A percentile compares a stretch with the other conserved stretches of the same genome.
Conservation (phyloP, 1,140 invertebrate species). For the Temnothorax curvispinosus region DNA sequence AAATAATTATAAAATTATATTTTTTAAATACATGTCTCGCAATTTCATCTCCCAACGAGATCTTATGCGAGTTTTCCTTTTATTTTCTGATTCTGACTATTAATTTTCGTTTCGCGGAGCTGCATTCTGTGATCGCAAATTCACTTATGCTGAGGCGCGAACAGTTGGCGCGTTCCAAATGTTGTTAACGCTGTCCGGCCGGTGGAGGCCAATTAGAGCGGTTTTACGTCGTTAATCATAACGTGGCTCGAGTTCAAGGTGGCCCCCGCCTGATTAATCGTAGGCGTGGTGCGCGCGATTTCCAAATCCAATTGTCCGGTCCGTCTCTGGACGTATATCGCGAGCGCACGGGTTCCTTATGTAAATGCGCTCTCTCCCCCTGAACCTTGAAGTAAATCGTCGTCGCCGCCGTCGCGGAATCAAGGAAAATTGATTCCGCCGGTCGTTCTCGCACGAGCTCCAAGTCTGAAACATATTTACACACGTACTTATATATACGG, state of each 20-base stretch:
- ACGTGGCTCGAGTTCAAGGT: slow-evolving; percentile 71
- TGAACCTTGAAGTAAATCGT: slow-evolving; percentile 49
- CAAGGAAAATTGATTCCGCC: slow-evolving; percentile 6
- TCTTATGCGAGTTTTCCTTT: neutral
- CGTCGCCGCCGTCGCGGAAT: neutral
- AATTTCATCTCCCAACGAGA: neutral
- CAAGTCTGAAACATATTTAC: neutral
- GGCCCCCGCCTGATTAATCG: slow-evolving; percentile 41
- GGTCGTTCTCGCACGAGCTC: neutral
- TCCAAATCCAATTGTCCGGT: slow-evolving; percentile 67
- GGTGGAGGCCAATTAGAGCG: slow-evolving; percentile 67
- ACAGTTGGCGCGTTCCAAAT: slow-evolving; percentile 39
- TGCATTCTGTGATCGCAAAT: slow-evolving; percentile 8
- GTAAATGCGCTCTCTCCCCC: slow-evolving; percentile 59
- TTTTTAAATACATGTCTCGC: neutral
- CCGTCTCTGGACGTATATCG: neutral
- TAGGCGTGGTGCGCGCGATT: slow-evolving; percentile 63
- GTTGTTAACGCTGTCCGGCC: slow-evolving; percentile 27
- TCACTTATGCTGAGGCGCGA: slow-evolving; percentile 1
- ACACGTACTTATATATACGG: neutral
- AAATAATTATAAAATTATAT: slow-evolving; percentile 1
- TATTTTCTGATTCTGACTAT: neutral
- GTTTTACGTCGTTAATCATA: slow-evolving; percentile 64
- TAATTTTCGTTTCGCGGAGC: neutral
- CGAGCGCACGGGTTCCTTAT: slow-evolving; percentile 36